Evolutionary conservation across 1,140 invertebrate genomes (phyloP).

Genomic region (Rhynchophorus ferrugineus): DNA sequence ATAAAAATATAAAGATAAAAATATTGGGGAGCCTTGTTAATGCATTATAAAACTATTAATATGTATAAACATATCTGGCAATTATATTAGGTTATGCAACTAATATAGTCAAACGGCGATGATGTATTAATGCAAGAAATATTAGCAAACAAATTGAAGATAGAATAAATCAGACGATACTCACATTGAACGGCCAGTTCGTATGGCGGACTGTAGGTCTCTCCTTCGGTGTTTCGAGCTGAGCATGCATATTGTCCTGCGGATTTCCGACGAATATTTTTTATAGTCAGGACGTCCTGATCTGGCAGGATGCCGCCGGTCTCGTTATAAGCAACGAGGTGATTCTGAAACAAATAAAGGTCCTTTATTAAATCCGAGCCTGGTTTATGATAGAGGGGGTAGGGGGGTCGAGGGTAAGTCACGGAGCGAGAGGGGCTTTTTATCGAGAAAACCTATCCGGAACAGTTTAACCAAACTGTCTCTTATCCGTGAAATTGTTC

Average conservation of each 20-base stretch:
- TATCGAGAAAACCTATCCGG: no score
- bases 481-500: no score
- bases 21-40: no score
- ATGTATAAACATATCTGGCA: no score
- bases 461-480: no score
- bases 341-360: conserved; percentile 39
- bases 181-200: conserved; percentile 59
- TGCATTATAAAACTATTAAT: no score
- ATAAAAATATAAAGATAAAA: no score
- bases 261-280: conserved; percentile 36
- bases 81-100: no score
- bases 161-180: conserved; percentile 35
- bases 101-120: no score
- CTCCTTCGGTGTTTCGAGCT: conserved; percentile 61
- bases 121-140: no score
- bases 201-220: conserved; percentile 54
- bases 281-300: conserved; percentile 45
- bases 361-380: not conserved
- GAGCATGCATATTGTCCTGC: conserved; percentile 58
- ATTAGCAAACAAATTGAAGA: no score
- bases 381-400: not conserved
- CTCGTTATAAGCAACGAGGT: conserved; percentile 47
- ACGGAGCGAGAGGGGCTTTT: no score
- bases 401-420: not conserved
- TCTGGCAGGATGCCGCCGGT: conserved; percentile 48